Conservation (phyloP, 2,113 vertebrate genomes). For the Furnarius figulus region DNA sequence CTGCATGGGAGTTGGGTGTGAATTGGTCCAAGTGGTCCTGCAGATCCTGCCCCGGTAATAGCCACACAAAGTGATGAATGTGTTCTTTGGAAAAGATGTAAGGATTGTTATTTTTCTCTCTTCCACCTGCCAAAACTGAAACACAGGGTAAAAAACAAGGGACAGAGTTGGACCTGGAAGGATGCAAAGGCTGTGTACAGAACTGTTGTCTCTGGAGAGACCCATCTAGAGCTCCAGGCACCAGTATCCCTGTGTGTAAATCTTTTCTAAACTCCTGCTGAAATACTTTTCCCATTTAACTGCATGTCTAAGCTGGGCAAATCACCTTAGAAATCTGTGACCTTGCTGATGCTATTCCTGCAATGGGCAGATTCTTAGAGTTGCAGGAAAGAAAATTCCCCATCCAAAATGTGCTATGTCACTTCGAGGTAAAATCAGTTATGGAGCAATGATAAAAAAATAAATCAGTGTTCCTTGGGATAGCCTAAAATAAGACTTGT, state of each 20-base stretch:
- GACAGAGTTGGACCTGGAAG: not conserved
- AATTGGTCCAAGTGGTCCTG: not conserved
- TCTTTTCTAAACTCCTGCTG: not conserved
- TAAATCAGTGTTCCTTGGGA: not conserved
- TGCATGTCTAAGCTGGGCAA: not conserved
- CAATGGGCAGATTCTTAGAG: not conserved
- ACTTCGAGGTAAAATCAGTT: not conserved
- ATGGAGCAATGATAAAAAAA: not conserved
- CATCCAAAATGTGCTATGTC: not conserved
- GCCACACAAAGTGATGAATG: not conserved
- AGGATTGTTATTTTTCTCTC: not conserved
- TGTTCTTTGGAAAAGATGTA: not conserved
- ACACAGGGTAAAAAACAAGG: not conserved
- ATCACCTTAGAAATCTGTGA: not conserved
- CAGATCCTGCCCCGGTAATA: not conserved
- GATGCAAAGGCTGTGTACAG: not conserved
- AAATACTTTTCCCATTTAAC: not conserved
- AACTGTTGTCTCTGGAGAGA: not conserved
- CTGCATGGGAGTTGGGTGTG: accelerated
- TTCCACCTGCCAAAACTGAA: not conserved
- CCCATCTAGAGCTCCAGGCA: not conserved
- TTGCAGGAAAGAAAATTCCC: not conserved
- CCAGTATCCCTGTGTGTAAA: not conserved
- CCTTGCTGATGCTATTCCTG: not conserved
- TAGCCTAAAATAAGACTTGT: not conserved